Conservation (phyloP, 2,797 vertebrate genomes). For the Micromesistius poutassou region DNA sequence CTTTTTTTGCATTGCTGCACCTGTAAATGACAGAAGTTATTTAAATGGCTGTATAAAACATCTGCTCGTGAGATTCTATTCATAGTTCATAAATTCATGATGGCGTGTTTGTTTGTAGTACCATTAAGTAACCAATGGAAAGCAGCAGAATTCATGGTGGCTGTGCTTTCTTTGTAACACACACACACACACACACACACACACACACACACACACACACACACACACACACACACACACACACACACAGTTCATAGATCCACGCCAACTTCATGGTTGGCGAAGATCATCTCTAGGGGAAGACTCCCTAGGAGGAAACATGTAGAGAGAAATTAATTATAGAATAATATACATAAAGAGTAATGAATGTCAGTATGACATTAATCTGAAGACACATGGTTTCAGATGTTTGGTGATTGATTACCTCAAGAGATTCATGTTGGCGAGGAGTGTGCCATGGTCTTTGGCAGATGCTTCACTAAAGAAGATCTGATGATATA, state of each 20-base stretch:
- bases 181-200: background rate
- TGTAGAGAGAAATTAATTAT: background rate
- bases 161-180: background rate
- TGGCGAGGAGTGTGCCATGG: background rate
- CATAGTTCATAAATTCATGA: background rate
- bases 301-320: background rate
- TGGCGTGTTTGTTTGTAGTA: background rate
- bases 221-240: too few relatives aligned
- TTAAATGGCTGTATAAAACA: too few relatives aligned
- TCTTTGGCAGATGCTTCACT: constrained; percentile 1
- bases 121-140: background rate
- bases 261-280: background rate
- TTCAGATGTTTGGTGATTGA: background rate
- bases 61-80: too few relatives aligned
- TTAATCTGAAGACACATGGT: background rate
- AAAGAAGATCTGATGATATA: constrained; percentile 3
- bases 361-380: background rate
- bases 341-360: background rate
- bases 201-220: too few relatives aligned
- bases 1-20: constrained; percentile 13
- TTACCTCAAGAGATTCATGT: constrained; percentile 4
- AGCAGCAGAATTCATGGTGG: background rate
- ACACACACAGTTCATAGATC: too few relatives aligned
- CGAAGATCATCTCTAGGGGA: background rate
- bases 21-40: background rate